Base-by-base conservation (phyloP, 2,113 vertebrate species). In the Neoarius graeffei region DNA sequence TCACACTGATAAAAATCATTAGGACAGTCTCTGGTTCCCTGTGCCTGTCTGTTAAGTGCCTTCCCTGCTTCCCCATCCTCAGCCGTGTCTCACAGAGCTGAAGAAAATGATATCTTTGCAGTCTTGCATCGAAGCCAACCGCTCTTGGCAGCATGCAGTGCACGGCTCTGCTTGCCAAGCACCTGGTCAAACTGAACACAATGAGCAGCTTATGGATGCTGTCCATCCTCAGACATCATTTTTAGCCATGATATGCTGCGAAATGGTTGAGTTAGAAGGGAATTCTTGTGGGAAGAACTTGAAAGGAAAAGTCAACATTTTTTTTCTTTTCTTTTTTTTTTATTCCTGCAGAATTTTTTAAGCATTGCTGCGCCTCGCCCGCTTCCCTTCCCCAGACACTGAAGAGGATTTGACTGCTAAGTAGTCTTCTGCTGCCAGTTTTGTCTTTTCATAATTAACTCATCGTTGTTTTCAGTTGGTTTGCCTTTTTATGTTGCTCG, bases 151-250 rank as follows among this genome's bases (percentile, higher is more conserved):
- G 93, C 64, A 90, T 64, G 62, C 69, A 85, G 83, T 89, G 91
- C 85, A 86, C 91, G 77, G 89, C 87, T 89, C 93, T 93, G 89
- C 91, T 91, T 94, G 95, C 95, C 94, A 95, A 94, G 93, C 94
- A 95, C 95, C 94, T 96, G 95, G 94, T 95, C 94, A 95, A 93
- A 94, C 93, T 93, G 94, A 92, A 95, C 93, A 95, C 95, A 95
- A 95, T 95, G 93, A 94, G 93, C 91, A 92, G 92, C 93, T 96
- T 94, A 95, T 92, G 91, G 92, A 95, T 93, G 91, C 89, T 89
- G 92, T 94, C 95, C 93, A 92, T 94, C 93, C 93, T 93, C 89
- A 91, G 86, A 92, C 85, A 88, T 89, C 91, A 86, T 84, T 84
- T 88, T 87, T 86, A 90, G 91, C 92, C 92, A 94, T 91, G 94